These are phyloP conservation scores for Oryzias melastigma DNA, from an alignment of 2,113 vertebrate genomes.

Conservation along the genomic window DNA sequence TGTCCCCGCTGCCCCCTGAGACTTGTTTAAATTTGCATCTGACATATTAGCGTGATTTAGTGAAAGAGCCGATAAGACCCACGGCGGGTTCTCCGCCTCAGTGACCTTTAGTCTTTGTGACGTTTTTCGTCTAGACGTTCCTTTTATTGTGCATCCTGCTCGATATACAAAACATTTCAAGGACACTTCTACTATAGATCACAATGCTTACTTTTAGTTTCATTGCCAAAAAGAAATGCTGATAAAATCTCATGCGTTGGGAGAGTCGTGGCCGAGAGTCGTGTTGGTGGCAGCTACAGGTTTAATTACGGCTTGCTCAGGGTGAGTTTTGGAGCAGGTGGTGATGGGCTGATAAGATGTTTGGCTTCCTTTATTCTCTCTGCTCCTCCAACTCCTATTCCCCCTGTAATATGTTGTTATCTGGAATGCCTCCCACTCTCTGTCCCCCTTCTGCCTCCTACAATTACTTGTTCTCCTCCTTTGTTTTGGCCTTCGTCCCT, in stretches of 20 bases:
- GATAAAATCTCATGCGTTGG: constrained; percentile 15
- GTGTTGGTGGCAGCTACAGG: constrained; percentile 43
- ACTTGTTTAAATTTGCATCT: constrained; percentile 15
- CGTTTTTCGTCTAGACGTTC: constrained; percentile 48
- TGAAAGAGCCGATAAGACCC: constrained; percentile 22
- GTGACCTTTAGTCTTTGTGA: constrained; percentile 52
- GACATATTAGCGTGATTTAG: constrained; percentile 18
- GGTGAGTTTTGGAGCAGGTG: constrained; percentile 27
- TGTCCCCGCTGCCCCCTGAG: neutral
- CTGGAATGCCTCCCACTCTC: too few relatives aligned
- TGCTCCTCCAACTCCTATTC: neutral
- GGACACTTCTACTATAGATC: neutral
- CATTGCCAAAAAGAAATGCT: too few relatives aligned
- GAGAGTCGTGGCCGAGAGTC: constrained; percentile 29
- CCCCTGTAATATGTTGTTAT: neutral
- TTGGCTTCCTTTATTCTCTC: neutral
- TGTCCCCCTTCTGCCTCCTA: too few relatives aligned
- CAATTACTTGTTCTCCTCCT: neutral
- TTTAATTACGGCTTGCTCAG: constrained; percentile 5
- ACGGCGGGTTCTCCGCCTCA: constrained; percentile 28
- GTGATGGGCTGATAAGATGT: constrained; percentile 10
- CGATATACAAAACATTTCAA: neutral
- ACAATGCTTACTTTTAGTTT: too few relatives aligned
- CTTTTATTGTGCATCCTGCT: constrained; percentile 28
- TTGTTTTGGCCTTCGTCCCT: neutral